Percentiles rank a stretch among this genome's conserved stretches.
phyloP scores from a whole-genome alignment of 2,888 invertebrate genomes.

The Spodoptera picta region DNA sequence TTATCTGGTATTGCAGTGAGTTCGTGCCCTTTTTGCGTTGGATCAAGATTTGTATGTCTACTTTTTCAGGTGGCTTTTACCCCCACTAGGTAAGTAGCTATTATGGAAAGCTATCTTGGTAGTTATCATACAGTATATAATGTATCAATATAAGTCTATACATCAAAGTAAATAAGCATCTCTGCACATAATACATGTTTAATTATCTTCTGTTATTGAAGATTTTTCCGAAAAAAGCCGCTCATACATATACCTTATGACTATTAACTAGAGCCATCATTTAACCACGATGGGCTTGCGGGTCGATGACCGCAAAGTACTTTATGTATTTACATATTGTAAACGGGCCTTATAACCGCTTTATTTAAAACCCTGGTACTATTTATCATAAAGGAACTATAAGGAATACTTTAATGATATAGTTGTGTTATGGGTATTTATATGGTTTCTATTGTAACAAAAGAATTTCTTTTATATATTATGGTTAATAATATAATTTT shows the following conservation, averaged over 20 bases:
- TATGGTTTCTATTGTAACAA: too few species aligned
- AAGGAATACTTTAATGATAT: neutral
- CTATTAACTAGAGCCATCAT: neutral
- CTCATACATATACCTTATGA: neutral
- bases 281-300: constrained; percentile 6
- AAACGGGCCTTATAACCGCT: constrained; percentile 29
- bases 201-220: too few species aligned
- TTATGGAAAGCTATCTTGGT: too few species aligned
- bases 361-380: constrained; percentile 33
- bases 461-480: too few species aligned
- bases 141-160: too few species aligned
- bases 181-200: too few species aligned
- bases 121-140: too few species aligned
- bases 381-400: constrained; percentile 22
- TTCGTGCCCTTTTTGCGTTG: neutral
- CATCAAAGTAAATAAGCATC: too few species aligned
- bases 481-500: too few species aligned
- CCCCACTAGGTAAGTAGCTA: too few species aligned
- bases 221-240: neutral
- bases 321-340: constrained; percentile 32
- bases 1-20: constrained; percentile 8
- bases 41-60: neutral
- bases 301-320: constrained; percentile 31
- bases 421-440: too few species aligned
- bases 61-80: neutral